phyloP scores from a whole-genome alignment of 64 coral and sea anemone genomes.

The Stichodactyla mertensii region DNA sequence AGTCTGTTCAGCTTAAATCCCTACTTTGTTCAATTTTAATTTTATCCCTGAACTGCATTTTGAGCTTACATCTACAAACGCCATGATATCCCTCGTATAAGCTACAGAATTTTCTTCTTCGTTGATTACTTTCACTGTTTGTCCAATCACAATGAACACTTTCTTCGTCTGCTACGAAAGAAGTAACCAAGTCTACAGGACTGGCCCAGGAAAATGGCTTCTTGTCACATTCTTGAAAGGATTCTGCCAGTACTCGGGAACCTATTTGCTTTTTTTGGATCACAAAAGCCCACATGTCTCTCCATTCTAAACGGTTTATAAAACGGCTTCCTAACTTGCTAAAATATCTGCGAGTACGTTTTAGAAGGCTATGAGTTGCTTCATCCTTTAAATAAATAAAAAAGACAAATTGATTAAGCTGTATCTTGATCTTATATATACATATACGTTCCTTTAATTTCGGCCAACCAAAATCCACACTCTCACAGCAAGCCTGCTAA shows the following conservation, averaged over 20 bases:
- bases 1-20: too few relatives aligned
- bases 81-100: constrained; percentile 77
- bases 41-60: background rate
- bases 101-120: constrained; percentile 71
- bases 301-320: constrained; percentile 57
- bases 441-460: too few relatives aligned
- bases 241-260: constrained; percentile 56
- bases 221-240: constrained; percentile 46
- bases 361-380: constrained; percentile 36
- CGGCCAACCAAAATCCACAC: too few relatives aligned
- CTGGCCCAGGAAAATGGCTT: constrained; percentile 17
- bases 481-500: too few relatives aligned
- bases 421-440: too few relatives aligned
- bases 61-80: constrained; percentile 67
- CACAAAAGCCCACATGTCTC: constrained; percentile 79
- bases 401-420: background rate
- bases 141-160: constrained; percentile 54
- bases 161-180: constrained; percentile 15
- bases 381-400: constrained; percentile 46
- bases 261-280: constrained; percentile 39
- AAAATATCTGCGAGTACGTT: constrained; percentile 31
- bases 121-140: constrained; percentile 32
- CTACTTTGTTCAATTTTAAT: too few relatives aligned
- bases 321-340: constrained; percentile 63
- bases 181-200: constrained; percentile 21